These are phyloP conservation scores for Pimephales promelas DNA, from an alignment of 2,113 vertebrate genomes.

Conservation along the genomic window DNA sequence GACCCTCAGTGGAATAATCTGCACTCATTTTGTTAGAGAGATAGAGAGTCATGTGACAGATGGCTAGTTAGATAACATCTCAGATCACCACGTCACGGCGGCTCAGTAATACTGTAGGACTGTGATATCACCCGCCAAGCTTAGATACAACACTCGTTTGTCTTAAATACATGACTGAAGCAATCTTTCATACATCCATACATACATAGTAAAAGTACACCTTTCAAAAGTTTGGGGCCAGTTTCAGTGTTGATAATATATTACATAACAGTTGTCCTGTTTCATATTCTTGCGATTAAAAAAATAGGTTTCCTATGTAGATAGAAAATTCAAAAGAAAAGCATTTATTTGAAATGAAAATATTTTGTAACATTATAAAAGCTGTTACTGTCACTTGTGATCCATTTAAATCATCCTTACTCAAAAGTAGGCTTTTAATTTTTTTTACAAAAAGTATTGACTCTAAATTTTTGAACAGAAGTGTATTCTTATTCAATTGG, in stretches of 20 bases:
- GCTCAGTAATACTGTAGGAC: conserved; percentile 31
- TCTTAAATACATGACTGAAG: not conserved
- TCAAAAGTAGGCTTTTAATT: not conserved
- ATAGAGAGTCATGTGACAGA: conserved; percentile 49
- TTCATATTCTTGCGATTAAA: too few relatives aligned
- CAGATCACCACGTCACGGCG: conserved; percentile 31
- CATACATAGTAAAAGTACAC: too few relatives aligned
- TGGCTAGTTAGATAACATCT: conserved; percentile 58
- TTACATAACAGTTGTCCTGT: too few relatives aligned
- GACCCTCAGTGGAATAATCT: conserved; percentile 18
- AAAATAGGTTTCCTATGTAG: too few relatives aligned
- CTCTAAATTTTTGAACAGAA: not conserved
- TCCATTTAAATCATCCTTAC: not conserved
- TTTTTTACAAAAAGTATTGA: not conserved
- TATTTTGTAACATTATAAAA: too few relatives aligned
- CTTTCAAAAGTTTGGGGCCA: too few relatives aligned
- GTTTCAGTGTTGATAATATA: too few relatives aligned
- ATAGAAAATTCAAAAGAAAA: too few relatives aligned
- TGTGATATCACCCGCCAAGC: conserved; percentile 31
- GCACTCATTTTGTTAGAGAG: conserved; percentile 23
- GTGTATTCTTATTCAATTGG: not conserved
- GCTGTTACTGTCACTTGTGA: not conserved
- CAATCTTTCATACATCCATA: not conserved
- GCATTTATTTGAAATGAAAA: too few relatives aligned
- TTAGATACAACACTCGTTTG: conserved; percentile 31